phyloP scores from a whole-genome alignment of 1,140 invertebrate species.

The Drosophila orena region DNA sequence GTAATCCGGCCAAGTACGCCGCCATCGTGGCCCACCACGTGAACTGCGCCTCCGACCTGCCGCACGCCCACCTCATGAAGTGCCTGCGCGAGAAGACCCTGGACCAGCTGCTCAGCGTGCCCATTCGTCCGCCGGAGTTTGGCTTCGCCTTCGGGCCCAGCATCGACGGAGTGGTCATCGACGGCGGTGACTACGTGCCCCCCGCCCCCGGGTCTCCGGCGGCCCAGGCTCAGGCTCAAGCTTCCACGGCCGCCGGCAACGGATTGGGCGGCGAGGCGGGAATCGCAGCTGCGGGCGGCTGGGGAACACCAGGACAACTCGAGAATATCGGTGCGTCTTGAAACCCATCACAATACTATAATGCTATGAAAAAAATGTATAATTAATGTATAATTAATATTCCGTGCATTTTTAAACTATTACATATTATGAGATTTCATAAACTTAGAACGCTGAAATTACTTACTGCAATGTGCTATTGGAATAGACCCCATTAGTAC shows the following conservation, averaged over 20 bases:
- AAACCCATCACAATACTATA: too few relatives aligned
- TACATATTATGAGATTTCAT: too few relatives aligned
- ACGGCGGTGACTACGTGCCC: constrained; percentile 80
- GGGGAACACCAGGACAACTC: constrained; percentile 80
- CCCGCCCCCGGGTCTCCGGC: constrained; percentile 70
- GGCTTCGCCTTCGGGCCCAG: constrained; percentile 95
- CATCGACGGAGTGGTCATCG: constrained; percentile 93
- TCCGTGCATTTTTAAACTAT: background rate
- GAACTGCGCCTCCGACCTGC: constrained; percentile 92
- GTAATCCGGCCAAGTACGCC: constrained; percentile 94
- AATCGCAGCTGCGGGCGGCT: constrained; percentile 79
- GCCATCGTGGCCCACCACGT: constrained; percentile 93
- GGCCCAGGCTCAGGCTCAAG: constrained; percentile 76
- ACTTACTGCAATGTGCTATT: too few relatives aligned
- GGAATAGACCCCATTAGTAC: background rate
- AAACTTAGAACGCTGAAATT: too few relatives aligned
- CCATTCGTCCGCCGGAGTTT: constrained; percentile 92
- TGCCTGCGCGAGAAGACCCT: constrained; percentile 93
- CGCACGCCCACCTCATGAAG: constrained; percentile 90
- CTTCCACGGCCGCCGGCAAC: constrained; percentile 68
- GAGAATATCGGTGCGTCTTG: constrained; percentile 73
- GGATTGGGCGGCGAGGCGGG: constrained; percentile 77
- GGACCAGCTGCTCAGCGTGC: constrained; percentile 90
- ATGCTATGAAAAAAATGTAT: too few relatives aligned
- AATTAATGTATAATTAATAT: background rate